Percentiles rank a stretch among this genome's conserved stretches.
Conservation (phyloP, 2,888 invertebrate genomes). For the Drosophila kanekoi region DNA sequence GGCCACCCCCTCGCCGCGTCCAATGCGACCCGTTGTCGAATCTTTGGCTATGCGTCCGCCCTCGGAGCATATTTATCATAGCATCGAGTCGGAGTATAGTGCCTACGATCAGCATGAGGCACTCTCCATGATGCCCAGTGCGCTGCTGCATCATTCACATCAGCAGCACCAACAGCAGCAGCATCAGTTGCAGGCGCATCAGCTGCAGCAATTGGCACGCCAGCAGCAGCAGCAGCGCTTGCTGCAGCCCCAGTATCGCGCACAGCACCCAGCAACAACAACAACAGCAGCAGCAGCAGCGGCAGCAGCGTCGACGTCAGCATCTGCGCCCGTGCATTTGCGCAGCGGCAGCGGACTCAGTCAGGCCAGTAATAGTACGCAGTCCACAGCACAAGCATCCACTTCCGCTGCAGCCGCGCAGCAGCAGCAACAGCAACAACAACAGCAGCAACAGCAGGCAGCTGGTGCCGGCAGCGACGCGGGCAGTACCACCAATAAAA, state of each 20-base stretch:
- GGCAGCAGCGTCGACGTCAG: slow-evolving; percentile 52
- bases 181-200: slow-evolving; percentile 65
- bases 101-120: slow-evolving; percentile 90
- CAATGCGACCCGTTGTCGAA: slow-evolving; percentile 84
- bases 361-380: slow-evolving; percentile 84
- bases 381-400: slow-evolving; percentile 81
- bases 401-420: slow-evolving; percentile 76
- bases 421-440: slow-evolving; percentile 76
- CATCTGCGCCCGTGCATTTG: slow-evolving; percentile 82
- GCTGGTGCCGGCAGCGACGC: slow-evolving; percentile 55
- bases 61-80: slow-evolving; percentile 95
- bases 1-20: slow-evolving; percentile 87
- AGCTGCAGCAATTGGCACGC: slow-evolving; percentile 62
- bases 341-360: slow-evolving; percentile 84
- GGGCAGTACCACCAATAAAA: slow-evolving; percentile 68
- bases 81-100: slow-evolving; percentile 95
- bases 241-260: slow-evolving; percentile 77
- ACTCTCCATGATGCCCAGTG: slow-evolving; percentile 84
- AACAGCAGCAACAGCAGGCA: slow-evolving; percentile 74
- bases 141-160: slow-evolving; percentile 68
- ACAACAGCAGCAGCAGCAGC: slow-evolving; percentile 29
- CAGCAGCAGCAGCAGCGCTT: slow-evolving; percentile 73
- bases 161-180: slow-evolving; percentile 63
- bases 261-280: slow-evolving; percentile 45
- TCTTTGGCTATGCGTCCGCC: slow-evolving; percentile 89